Percentiles rank a stretch among this genome's conserved stretches.
Conservation (phyloP, 2,888 invertebrate genomes). For the Nasonia oneida region DNA sequence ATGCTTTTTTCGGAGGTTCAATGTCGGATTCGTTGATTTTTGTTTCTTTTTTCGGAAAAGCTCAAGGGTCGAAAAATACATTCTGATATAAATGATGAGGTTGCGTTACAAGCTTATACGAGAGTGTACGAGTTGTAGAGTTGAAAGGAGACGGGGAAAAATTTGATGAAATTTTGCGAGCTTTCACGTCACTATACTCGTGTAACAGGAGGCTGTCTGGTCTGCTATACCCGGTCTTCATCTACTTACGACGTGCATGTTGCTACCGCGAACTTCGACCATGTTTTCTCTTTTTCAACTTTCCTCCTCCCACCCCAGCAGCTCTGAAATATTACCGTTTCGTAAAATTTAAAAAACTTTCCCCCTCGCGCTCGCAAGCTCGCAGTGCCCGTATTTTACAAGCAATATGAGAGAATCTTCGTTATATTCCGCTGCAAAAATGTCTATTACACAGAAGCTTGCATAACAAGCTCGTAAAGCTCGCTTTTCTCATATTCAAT, state of each 20-base stretch:
- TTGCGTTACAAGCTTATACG: background rate
- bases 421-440: background rate
- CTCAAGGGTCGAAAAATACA: background rate
- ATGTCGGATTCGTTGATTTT: background rate
- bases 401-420: background rate
- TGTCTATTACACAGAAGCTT: background rate
- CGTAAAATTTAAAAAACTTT: background rate
- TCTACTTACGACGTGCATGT: slow-evolving; percentile 9
- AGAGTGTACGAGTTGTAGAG: background rate
- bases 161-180: slow-evolving; percentile 5
- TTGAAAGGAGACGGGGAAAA: background rate
- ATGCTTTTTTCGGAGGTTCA: slow-evolving; percentile 14
- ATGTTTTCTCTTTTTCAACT: background rate
- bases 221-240: background rate
- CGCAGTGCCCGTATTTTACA: background rate
- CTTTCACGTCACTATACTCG: background rate
- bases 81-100: background rate
- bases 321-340: background rate
- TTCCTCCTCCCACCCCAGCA: background rate
- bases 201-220: background rate
- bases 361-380: background rate
- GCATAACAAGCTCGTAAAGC: background rate
- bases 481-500: background rate
- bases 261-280: background rate
- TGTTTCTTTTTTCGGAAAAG: background rate